Evolutionary conservation across 2,888 invertebrate genomes (phyloP), one percentile per base, ranked within the genome.

Genomic region (Ephialtes manifestator): DNA sequence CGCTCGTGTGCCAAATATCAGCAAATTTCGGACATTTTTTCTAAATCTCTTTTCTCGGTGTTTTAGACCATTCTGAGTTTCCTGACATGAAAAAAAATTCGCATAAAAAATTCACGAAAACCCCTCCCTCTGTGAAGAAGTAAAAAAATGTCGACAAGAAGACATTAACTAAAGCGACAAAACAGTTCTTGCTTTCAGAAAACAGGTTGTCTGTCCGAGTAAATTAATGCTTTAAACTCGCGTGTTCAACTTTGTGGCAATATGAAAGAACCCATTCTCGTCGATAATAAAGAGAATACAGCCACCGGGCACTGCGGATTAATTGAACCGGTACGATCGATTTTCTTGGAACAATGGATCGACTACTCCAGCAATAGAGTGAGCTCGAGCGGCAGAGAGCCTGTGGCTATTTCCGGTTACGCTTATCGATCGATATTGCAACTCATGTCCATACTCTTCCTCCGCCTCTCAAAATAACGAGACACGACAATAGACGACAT

Each of bases 341-440:
- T 55, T 63, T n/a, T 28, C 28, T 67, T 39, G 43, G 39, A 28
- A 77, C 65, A 77, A 77, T 77, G 76, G 53, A 75, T 46, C 60
- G 63, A 51, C 18, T 18, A 15, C 39, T 31, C 10, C n/a, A 48
- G 60, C 60, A 51, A 20, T 11, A 2, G n/a, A 31, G 46, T 8
- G 35, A 46, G 43, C 8, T 2, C 20, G 28, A 20, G 3, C 4
- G 51, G 10, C 28, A 15, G 55, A 67, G 15, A 20, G 55, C 67
- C 43, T 48, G 11, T 39, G 67, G 76, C 76, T 77, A 67, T 77
- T 77, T 77, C 67, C 76, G 67, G 67, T 67, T 67, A 55, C 24
- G 43, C 51, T 24, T 67, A 55, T 67, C 65, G 76, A 77, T 77
- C 51, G 46, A 39, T 20, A 43, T 55, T 39, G n/a, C 18, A 5